Percentiles rank a stretch among this genome's conserved stretches.
phyloP scores from a whole-genome alignment of 2,113 vertebrate genomes.

The Octodon degus region DNA sequence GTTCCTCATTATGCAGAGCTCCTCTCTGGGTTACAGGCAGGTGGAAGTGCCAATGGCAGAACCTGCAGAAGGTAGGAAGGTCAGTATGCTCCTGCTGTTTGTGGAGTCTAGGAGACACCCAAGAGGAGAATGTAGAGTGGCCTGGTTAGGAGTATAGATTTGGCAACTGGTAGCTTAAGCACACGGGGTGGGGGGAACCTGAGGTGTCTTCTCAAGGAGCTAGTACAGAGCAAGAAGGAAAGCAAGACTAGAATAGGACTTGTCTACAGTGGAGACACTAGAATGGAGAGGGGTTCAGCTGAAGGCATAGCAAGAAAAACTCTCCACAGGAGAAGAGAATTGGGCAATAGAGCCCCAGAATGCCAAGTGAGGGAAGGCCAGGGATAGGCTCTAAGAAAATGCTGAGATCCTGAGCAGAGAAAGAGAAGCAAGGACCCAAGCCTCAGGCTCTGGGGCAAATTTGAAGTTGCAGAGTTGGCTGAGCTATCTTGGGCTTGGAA shows the following conservation, averaged over 20 bases:
- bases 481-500: background rate
- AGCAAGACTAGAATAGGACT: background rate
- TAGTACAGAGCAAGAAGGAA: background rate
- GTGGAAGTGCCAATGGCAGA: background rate
- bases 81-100: background rate
- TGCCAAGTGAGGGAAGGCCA: background rate
- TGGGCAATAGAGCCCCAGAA: background rate
- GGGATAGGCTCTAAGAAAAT: background rate
- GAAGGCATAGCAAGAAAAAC: background rate
- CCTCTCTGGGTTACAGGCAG: background rate
- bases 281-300: too few relatives aligned
- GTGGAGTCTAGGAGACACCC: background rate
- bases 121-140: background rate
- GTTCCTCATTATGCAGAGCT: background rate
- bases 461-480: background rate
- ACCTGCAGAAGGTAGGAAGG: background rate
- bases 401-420: background rate
- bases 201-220: background rate
- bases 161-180: background rate
- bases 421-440: background rate
- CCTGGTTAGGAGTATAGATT: background rate
- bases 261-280: too few relatives aligned
- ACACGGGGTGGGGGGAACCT: rapidly evolving
- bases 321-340: background rate
- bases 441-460: background rate